phyloP scores from a whole-genome alignment of 2,888 invertebrate species.

The Drosophila meridionalis region DNA sequence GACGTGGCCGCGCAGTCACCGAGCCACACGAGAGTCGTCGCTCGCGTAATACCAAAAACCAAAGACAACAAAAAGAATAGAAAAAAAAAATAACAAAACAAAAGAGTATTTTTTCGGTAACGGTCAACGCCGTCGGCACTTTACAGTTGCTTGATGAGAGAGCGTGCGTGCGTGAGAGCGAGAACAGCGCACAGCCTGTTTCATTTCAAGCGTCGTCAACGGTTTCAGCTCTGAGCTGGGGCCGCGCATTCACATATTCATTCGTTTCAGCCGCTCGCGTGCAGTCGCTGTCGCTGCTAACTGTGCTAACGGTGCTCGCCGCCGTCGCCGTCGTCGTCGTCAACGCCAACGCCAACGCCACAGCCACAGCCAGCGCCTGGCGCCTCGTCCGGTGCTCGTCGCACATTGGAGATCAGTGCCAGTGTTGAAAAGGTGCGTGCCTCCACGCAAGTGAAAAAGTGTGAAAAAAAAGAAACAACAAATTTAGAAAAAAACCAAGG shows the following conservation, averaged over 20 bases:
- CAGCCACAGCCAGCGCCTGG: conserved; percentile 50
- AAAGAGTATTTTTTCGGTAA: conserved; percentile 38
- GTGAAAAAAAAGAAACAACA: conserved; percentile 20
- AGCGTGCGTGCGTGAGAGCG: conserved; percentile 21
- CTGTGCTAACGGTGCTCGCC: conserved; percentile 65
- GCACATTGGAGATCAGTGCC: conserved; percentile 41
- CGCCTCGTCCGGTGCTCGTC: conserved; percentile 35
- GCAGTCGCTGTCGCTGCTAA: conserved; percentile 72
- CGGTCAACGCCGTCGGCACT: conserved; percentile 58
- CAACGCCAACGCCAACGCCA: conserved; percentile 54
- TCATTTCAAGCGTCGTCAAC: conserved; percentile 64
- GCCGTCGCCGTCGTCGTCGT: conserved; percentile 49
- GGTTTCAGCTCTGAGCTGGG: conserved; percentile 56
- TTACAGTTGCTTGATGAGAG: conserved; percentile 33
- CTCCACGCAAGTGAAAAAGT: conserved; percentile 52
- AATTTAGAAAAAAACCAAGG: conserved; percentile 19
- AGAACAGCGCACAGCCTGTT: conserved; percentile 52
- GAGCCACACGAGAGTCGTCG: conserved; percentile 54
- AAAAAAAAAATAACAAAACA: conserved; percentile 1
- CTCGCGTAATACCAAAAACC: conserved; percentile 30
- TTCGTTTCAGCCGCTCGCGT: conserved; percentile 71
- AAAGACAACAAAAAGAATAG: conserved; percentile 11
- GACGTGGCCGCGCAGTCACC: conserved; percentile 72
- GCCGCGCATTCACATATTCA: conserved; percentile 60
- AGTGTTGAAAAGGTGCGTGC: conserved; percentile 67